Evolutionary conservation across 1,140 invertebrate species (phyloP), one percentile per base, ranked within the genome.

Genomic region (Aphelinus certus): DNA sequence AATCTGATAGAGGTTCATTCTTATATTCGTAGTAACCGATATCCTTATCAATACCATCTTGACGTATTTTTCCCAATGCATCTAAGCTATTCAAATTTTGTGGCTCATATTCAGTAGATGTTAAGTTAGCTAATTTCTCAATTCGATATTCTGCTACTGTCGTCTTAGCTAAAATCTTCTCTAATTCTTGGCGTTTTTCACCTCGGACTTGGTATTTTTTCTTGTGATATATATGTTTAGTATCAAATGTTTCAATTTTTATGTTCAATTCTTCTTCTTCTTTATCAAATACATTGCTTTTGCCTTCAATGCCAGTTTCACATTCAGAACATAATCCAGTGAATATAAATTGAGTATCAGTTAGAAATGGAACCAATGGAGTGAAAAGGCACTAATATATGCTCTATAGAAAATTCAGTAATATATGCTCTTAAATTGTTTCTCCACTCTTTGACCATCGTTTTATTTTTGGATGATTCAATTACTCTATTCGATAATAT

Each of bases 111-210:
- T 46, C 26, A 3, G 1, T 57, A 6, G 4, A 26, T n/a, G 42
- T 26, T 5, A 66, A 51, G 51, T 66, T 9, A 7, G 3, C 9
- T 3, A 68, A 46, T 7, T 45, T 1, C 4, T 57, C 55, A 51
- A 51, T 48, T 56, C 53, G 45, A n/a, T 68, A 57, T 48, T 56
- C 66, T 45, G 53, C 6, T 3, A 45, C 53, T 68, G 66, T 68
- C 57, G 49, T 68, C 3, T 4, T 42, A 1, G 47, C 2, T 47
- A 71, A 61, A 61, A 45, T 57, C 9, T 68, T n/a, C 46, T 56
- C n/a, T 46, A 57, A 6, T 6, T 46, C 7, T 57, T 46, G 10
- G n/a, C 66, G 10, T 57, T 3, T 57, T 47, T 4, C 5, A 26
- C 66, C 66, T 26, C 1, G 10, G 26, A 68, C 9, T 57, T 46